Base-by-base conservation (phyloP, 2,113 vertebrate genomes). In the Cavia aperea region DNA sequence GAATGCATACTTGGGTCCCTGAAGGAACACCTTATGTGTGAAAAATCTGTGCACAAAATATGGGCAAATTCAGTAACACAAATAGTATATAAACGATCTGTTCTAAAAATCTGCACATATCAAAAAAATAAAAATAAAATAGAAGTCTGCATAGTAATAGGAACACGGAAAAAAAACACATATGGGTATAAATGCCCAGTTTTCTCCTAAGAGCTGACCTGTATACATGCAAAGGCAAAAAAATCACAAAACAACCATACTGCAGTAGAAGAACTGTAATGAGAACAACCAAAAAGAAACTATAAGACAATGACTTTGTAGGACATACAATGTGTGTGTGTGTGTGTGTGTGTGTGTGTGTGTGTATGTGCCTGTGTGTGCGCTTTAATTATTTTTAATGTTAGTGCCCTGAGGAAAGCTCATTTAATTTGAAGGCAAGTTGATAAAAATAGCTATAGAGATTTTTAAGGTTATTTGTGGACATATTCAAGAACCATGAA, bases 381-480 rank as follows among this genome's bases (percentile, higher is more conserved):
- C 9, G 29, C 81, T 78, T 75, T 83, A 36, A 86, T 90, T 90
- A 82, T 88, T 79, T 68, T 85, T 75, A 90, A 90, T 54, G 43
- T 36, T 68, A 49, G 29, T 23, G 24, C 49, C 72, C 43, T 3
- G 23, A 91, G 23, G 72, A 83, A 66, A 92, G 62, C 24, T 86
- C 39, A 21, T 46, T 83, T 93, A 86, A 94, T 77, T 60, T 68
- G 73, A 88, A 88, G n/a, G 75, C 39, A 39, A 86, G 13, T 85
- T 79, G 66, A 90, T 68, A 62, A 77, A 87, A 81, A 29, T 26
- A 83, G 66, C n/a, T 78, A 77, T 2, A 23, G 46, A 92, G 36
- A 65, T 70, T 85, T 26, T 89, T 79, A 82, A 94, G 86, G 79
- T 68, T 75, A 70, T 56, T 92, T 81, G n/a, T 75, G 49, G 26